These are phyloP conservation scores for Mallotus villosus DNA, from an alignment of 2,797 vertebrate genomes.

Conservation along the genomic window DNA sequence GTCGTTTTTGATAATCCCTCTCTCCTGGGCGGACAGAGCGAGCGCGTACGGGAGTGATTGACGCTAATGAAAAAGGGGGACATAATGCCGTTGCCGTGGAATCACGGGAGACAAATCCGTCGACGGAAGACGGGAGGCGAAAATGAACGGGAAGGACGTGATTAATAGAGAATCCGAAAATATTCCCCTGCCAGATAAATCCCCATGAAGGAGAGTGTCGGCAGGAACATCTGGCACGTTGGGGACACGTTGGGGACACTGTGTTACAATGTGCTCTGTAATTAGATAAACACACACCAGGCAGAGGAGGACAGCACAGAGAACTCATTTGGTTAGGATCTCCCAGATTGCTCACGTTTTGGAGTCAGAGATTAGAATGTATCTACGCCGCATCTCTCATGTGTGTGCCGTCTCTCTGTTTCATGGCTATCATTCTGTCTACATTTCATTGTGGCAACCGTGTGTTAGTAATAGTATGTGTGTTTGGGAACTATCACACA, in stretches of 20 bases:
- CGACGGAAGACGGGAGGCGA: slow-evolving; percentile 63
- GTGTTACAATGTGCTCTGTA: slow-evolving; percentile 69
- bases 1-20: slow-evolving; percentile 23
- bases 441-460: no score
- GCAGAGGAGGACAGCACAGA: slow-evolving; percentile 55
- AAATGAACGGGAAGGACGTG: slow-evolving; percentile 61
- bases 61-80: slow-evolving; percentile 80
- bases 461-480: no score
- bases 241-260: slow-evolving; percentile 61
- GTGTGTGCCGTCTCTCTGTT: neutral
- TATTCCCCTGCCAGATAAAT: slow-evolving; percentile 69
- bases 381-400: slow-evolving; percentile 23
- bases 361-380: neutral
- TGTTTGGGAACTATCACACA: no score
- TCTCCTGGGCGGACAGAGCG: slow-evolving; percentile 22
- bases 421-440: neutral
- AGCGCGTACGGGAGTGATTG: slow-evolving; percentile 68
- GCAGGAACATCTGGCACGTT: slow-evolving; percentile 69
- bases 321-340: slow-evolving; percentile 68
- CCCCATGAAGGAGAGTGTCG: slow-evolving; percentile 62
- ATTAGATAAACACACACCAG: slow-evolving; percentile 67
- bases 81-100: slow-evolving; percentile 61
- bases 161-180: slow-evolving; percentile 73
- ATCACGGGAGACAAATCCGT: slow-evolving; percentile 59
- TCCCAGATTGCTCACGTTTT: slow-evolving; percentile 57